Conservation (phyloP, 2,797 vertebrate species). For the Otus scops region DNA sequence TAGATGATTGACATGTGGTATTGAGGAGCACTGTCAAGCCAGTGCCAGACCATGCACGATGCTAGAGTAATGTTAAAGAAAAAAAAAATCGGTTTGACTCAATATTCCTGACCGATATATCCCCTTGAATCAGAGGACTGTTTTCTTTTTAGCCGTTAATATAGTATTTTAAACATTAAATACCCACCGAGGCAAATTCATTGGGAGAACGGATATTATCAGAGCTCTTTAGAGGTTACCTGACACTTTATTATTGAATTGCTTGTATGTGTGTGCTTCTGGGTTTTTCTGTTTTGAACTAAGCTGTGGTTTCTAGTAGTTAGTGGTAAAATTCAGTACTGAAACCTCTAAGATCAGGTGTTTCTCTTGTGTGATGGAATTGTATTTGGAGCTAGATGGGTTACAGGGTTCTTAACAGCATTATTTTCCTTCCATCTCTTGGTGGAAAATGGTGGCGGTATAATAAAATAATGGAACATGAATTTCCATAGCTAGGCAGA, state of each 20-base stretch:
- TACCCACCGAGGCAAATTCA: neutral
- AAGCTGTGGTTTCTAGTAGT: neutral
- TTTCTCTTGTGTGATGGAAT: neutral
- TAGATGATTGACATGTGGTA: neutral
- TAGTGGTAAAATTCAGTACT: neutral
- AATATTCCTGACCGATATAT: neutral
- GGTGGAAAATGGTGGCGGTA: neutral
- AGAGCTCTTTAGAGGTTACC: neutral
- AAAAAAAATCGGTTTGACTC: neutral
- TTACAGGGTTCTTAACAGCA: neutral
- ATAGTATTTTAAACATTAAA: neutral
- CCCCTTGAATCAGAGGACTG: neutral
- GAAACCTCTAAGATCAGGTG: neutral
- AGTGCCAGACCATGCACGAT: neutral
- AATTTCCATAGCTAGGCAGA: neutral
- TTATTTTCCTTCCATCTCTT: neutral
- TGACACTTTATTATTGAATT: neutral
- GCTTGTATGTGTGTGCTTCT: neutral
- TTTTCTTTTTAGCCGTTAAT: neutral
- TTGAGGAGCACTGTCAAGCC: neutral
- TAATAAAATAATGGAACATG: rapidly evolving
- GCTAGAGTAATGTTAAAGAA: neutral
- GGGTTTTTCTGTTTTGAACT: neutral
- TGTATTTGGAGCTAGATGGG: neutral
- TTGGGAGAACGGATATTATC: neutral